Evolutionary conservation across 1,140 invertebrate species (phyloP).

Genomic region (Plodia interpunctella): DNA sequence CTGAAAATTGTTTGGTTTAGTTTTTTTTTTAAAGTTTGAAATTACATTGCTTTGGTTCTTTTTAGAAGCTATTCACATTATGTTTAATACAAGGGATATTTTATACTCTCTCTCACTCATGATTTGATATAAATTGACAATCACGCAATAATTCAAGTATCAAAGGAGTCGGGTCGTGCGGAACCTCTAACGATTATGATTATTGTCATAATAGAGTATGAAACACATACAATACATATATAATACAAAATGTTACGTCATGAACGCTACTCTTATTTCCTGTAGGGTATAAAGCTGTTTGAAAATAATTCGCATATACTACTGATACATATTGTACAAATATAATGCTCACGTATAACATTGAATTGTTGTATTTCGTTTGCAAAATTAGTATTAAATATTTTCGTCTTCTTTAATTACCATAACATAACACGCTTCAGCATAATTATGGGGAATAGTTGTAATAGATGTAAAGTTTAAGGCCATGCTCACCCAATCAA

Average conservation of each 20-base stretch:
- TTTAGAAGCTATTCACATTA: neutral
- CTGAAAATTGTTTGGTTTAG: slow-evolving; percentile 23
- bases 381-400: too few relatives aligned
- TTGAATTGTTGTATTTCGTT: too few relatives aligned
- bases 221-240: too few relatives aligned
- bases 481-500: too few relatives aligned
- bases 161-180: slow-evolving; percentile 26
- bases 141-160: slow-evolving; percentile 20
- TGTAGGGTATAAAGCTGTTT: neutral
- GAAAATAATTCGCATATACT: neutral
- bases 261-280: neutral
- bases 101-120: slow-evolving; percentile 25
- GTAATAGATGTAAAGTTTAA: too few relatives aligned
- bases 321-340: too few relatives aligned
- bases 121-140: slow-evolving; percentile 34
- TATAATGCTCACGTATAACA: too few relatives aligned
- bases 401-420: too few relatives aligned
- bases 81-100: slow-evolving; percentile 21
- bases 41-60: slow-evolving; percentile 26
- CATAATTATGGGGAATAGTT: too few relatives aligned
- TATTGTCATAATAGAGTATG: slow-evolving; percentile 51
- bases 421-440: too few relatives aligned
- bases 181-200: slow-evolving; percentile 36
- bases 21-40: slow-evolving; percentile 24
- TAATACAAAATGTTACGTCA: neutral